Evolutionary conservation across 2,113 vertebrate species (phyloP), one percentile per base, ranked within the genome.

Genomic region (Numenius arquata): DNA sequence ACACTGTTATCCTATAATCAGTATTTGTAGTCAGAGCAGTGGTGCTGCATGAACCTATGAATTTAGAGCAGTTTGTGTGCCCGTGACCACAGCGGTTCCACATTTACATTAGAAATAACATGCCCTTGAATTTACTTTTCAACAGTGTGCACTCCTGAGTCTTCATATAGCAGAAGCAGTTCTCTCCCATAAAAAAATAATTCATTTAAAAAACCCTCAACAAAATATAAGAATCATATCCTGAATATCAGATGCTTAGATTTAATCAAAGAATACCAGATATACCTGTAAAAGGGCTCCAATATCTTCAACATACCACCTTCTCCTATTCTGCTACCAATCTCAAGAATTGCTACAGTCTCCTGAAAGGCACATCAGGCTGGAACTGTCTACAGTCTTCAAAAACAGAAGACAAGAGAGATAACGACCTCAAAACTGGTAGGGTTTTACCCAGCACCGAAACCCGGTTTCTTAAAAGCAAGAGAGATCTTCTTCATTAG

Each of bases 201-300:
- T 16, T 30, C 1, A 12, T 36, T 10, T 0, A 23, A 65, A 50
- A 76, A 27, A 63, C 5, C 0, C 1, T 13, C 11, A 56, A 52
- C 8, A 73, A 85, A 86, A 62, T 9, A 0, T 3, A 47, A 68
- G 36, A 70, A 36, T 47, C 21, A 30, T 72, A 71, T 76, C 40
- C 5, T 3, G 14, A 43, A 9, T 63, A 77, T 16, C 12, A 12
- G 27, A n/a, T 9, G 22, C 16, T 62, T n/a, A 62, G n/a, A 38
- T 78, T 92, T 59, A 61, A 71, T 26, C 50, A 53, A 70, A 77
- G 65, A 71, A 63, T 38, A 72, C 13, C 62, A 89, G 47, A 45
- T 27, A 78, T 2, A 38, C 23, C 32, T 45, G 26, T 16, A 34
- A 41, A 86, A 89, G 30, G 34, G 18, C 41, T 78, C 8, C 21